Percentiles rank a stretch among this genome's conserved stretches.
phyloP scores from a whole-genome alignment of 1,140 invertebrate genomes.

The Cataglyphis hispanica region DNA sequence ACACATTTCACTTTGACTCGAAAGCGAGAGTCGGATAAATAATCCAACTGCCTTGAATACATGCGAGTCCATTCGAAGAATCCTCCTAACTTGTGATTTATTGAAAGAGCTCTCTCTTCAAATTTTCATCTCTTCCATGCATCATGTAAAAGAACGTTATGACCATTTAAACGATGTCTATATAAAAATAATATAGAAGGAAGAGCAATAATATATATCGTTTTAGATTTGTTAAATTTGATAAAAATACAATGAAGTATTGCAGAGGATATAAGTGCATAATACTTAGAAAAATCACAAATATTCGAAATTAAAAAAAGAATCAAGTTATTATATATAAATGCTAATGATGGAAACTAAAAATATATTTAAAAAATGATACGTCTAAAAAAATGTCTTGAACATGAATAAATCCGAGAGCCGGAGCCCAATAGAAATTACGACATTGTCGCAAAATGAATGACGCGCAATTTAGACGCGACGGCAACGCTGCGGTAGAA shows the following conservation, averaged over 20 bases:
- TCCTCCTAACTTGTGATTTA: constrained; percentile 35
- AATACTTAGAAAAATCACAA: neutral
- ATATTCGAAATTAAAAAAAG: neutral
- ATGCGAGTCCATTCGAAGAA: constrained; percentile 15
- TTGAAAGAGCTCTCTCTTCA: constrained; percentile 21
- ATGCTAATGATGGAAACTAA: neutral
- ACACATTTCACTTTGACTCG: constrained; percentile 64
- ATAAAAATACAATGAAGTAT: neutral
- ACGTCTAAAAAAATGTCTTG: neutral
- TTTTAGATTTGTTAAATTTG: neutral
- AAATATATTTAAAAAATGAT: neutral
- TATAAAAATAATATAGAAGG: neutral
- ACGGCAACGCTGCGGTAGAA: constrained; percentile 21
- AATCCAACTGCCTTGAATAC: constrained; percentile 45
- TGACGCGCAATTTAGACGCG: constrained; percentile 32
- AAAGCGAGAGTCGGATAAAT: constrained; percentile 61
- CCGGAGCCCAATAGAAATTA: constrained; percentile 7
- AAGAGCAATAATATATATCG: neutral
- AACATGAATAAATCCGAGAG: constrained; percentile 17
- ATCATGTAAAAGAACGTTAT: neutral
- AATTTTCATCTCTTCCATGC: constrained; percentile 14
- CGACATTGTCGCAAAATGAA: constrained; percentile 38
- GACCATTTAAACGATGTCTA: neutral
- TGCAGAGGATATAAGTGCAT: neutral
- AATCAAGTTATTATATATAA: neutral